phyloP scores from a whole-genome alignment of 2,888 invertebrate species.

The Drosophila cognata region DNA sequence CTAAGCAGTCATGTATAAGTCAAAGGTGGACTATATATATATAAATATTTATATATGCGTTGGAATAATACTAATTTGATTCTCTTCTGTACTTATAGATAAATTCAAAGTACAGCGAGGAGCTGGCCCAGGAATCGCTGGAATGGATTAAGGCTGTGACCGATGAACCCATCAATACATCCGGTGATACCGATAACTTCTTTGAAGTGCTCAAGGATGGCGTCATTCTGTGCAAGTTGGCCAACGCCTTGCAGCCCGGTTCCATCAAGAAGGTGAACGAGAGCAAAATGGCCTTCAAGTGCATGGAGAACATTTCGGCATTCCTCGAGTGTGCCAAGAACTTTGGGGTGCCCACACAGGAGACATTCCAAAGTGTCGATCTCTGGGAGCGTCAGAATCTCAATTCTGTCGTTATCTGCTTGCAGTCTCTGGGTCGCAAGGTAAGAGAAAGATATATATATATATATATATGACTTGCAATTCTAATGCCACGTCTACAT shows the following conservation, averaged over 20 bases:
- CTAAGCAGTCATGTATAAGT: constrained; percentile 53
- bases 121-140: constrained; percentile 95
- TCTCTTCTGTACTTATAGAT: constrained; percentile 87
- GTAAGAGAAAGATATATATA: constrained; percentile 85
- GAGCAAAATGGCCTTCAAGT: constrained; percentile 97
- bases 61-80: background rate
- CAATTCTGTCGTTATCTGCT: constrained; percentile 97
- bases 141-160: constrained; percentile 96
- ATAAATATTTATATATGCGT: background rate
- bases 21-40: constrained; percentile 47
- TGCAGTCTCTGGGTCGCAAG: constrained; percentile 97
- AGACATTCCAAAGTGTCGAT: constrained; percentile 98
- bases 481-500: constrained; percentile 46
- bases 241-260: constrained; percentile 93
- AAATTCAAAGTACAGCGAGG: constrained; percentile 98
- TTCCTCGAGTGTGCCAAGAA: constrained; percentile 93
- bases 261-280: constrained; percentile 96
- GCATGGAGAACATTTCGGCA: constrained; percentile 99
- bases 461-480: background rate
- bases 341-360: constrained; percentile 96
- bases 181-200: constrained; percentile 97
- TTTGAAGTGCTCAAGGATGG: constrained; percentile 96
- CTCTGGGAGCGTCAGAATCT: constrained; percentile 98
- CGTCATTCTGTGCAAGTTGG: constrained; percentile 94
- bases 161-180: constrained; percentile 93